Evolutionary conservation across 1,140 invertebrate species (phyloP).

Genomic region (Polypedilum pembai): DNA sequence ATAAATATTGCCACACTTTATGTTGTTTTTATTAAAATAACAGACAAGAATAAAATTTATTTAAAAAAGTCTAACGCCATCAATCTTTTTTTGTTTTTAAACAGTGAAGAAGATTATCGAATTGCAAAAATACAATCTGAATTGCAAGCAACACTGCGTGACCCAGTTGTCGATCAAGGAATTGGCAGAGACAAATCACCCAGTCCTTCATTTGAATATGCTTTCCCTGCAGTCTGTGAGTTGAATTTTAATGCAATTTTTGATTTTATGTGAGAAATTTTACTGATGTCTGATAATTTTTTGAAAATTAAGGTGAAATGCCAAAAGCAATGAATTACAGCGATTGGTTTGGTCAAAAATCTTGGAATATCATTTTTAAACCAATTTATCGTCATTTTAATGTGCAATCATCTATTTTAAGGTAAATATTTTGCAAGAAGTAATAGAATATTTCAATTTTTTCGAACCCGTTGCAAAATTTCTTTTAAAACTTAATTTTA

Average conservation of each 20-base stretch:
- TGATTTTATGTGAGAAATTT: neutral
- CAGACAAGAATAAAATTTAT: no score
- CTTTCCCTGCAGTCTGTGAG: neutral
- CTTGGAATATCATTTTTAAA: constrained; percentile 22
- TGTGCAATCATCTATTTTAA: neutral
- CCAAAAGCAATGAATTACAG: neutral
- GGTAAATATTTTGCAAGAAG: constrained; percentile 25
- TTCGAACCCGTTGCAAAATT: no score
- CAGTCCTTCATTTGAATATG: neutral
- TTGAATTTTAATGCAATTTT: neutral
- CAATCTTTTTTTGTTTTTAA: neutral
- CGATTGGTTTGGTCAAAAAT: neutral
- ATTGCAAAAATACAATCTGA: neutral
- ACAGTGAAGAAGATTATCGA: neutral
- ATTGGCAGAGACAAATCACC: neutral
- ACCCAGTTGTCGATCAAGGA: neutral
- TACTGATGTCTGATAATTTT: neutral
- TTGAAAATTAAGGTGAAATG: neutral
- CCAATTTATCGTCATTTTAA: neutral
- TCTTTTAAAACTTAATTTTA: no score
- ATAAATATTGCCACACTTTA: no score
- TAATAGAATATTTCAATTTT: no score
- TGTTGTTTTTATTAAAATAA: no score
- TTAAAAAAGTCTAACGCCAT: no score
- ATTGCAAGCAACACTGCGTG: neutral